Evolutionary conservation across 1,140 invertebrate genomes (phyloP).

Genomic region (Steinernema feltiae): DNA sequence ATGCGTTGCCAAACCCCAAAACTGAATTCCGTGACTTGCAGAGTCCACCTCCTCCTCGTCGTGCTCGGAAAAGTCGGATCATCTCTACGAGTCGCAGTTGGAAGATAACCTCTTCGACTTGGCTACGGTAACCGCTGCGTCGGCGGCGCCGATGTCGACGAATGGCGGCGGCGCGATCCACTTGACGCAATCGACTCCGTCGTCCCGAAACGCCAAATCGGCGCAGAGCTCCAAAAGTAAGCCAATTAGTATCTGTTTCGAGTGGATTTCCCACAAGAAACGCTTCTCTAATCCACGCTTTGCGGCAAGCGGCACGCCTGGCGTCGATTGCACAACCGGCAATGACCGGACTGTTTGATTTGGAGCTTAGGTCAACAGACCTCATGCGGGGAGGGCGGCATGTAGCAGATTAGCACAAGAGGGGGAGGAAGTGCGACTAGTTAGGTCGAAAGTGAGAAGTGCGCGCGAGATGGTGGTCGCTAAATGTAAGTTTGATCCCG

Average conservation of each 20-base stretch:
- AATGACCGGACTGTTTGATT: constrained; percentile 6
- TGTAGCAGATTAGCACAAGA: neutral
- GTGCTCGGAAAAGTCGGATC: neutral
- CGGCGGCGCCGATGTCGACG: neutral
- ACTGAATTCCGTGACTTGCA: neutral
- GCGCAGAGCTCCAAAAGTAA: neutral
- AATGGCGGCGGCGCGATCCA: neutral
- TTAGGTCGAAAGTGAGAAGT: neutral
- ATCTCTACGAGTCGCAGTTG: no score
- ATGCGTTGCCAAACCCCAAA: no score
- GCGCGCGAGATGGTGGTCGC: neutral
- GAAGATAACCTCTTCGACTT: neutral
- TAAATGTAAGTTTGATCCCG: neutral
- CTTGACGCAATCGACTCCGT: constrained; percentile 3
- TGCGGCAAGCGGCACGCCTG: neutral
- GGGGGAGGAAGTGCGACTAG: neutral
- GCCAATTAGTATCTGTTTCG: constrained; percentile 13
- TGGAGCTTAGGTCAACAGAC: constrained; percentile 3
- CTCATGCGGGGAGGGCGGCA: neutral
- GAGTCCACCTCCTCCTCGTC: neutral
- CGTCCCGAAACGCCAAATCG: neutral
- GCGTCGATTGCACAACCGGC: neutral
- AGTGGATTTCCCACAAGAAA: neutral
- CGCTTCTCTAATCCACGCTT: neutral
- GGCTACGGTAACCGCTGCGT: neutral